Evolutionary conservation across 2,888 invertebrate species (phyloP), one percentile per base, ranked within the genome.

Genomic region (Brachylomia viminalis): DNA sequence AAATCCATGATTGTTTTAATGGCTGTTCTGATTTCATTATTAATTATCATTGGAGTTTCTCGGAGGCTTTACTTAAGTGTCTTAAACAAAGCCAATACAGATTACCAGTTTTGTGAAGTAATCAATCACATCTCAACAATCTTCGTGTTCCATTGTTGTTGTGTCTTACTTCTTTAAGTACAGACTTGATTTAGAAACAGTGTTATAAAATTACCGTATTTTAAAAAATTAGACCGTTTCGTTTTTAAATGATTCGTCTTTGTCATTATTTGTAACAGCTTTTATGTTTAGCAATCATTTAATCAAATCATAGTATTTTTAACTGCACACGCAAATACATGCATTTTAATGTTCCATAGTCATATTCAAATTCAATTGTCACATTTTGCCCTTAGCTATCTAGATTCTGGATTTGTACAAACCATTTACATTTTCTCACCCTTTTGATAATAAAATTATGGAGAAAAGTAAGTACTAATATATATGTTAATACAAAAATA

Each of bases 401-500:
- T 61, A 75, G 52, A 65, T 65, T 59, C 13, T 52, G 20, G 2
- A 61, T 62, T 56, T 61, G 42, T 33, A 33, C 33, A 54, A 54
- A 67, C 27, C 17, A 52, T 82, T 79, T 45, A 56, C 62, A 77
- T 64, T 56, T 72, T n/a, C 20, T 49, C 27, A 38, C 49, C 33
- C 68, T 59, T 72, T 65, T 56, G 15, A 47, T 72, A 58, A 42
- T 59, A 68, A 72, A 66, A 66, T 47, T 65, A 30, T 54, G 11
- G 13, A 73, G 17, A 42, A 47, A 70, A 66, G 58, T 61, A 59
- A 69, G 47, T 66, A 49, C 61, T 70, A 45, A 72, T 79, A 79
- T 70, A 75, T 72, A 83, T 75, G 72, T 67, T 84, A 83, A 72
- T 83, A 84, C 56, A 79, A 72, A 69, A 84, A 72, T 72, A 58